Evolutionary conservation across 1,140 invertebrate genomes (phyloP).

Genomic region (Anthonomus grandis): DNA sequence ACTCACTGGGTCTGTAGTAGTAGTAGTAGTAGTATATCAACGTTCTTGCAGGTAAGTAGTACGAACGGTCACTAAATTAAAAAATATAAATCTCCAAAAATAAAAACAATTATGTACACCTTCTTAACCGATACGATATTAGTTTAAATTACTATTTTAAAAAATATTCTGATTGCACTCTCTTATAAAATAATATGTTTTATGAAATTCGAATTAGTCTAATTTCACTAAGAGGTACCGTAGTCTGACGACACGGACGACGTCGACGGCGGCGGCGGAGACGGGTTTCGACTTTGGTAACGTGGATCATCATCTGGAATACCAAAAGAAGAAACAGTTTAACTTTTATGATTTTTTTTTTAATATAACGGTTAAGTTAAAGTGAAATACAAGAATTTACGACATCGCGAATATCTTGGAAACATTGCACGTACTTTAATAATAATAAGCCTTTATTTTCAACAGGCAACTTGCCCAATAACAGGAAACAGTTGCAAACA

Average conservation of each 20-base stretch:
- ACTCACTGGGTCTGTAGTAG: constrained; percentile 23
- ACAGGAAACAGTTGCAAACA: too few species aligned
- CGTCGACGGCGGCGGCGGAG: constrained; percentile 41
- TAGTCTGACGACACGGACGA: constrained; percentile 23
- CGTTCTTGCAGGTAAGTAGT: constrained; percentile 6
- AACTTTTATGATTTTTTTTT: neutral
- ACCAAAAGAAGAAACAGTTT: too few species aligned
- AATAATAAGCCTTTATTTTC: too few species aligned
- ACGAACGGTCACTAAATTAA: constrained; percentile 2
- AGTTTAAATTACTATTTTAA: constrained; percentile 21
- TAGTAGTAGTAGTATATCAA: too few species aligned
- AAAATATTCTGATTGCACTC: constrained; percentile 22
- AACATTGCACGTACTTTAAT: too few species aligned
- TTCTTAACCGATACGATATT: constrained; percentile 20
- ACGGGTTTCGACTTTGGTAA: constrained; percentile 48
- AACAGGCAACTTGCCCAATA: too few species aligned
- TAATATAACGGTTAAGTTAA: neutral
- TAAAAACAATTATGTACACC: constrained; percentile 34
- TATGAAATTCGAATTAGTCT: neutral
- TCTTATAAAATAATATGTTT: too few species aligned
- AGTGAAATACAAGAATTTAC: too few species aligned
- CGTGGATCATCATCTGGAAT: constrained; percentile 46
- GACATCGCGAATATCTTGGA: too few species aligned
- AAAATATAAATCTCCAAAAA: constrained; percentile 28
- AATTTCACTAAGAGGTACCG: constrained; percentile 1